Percentiles rank a stretch among this genome's conserved stretches.
Conservation (phyloP, 2,888 invertebrate species). For the Neoascia interrupta region DNA sequence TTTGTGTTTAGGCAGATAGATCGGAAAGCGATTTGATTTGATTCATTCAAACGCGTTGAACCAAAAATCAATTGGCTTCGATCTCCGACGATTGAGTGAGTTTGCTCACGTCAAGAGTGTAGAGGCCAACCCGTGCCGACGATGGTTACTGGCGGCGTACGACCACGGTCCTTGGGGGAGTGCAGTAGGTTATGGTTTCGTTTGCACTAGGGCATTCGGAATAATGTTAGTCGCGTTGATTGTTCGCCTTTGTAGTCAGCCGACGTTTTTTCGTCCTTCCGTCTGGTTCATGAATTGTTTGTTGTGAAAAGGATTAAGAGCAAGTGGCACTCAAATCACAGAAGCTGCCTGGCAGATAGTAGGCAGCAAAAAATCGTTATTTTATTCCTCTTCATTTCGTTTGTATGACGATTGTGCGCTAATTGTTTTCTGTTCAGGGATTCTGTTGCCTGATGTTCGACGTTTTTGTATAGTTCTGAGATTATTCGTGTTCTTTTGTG, state of each 20-base stretch:
- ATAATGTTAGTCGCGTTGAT: conserved; percentile 58
- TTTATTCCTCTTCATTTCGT: conserved; percentile 68
- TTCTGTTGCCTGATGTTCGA: conserved; percentile 6
- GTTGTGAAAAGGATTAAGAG: conserved; percentile 66
- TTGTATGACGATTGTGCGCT: conserved; percentile 68
- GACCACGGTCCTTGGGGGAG: neutral
- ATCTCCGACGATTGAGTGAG: conserved; percentile 69
- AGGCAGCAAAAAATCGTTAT: conserved; percentile 33
- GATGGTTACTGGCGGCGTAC: neutral
- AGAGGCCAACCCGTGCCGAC: no score
- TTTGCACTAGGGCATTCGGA: conserved; percentile 39
- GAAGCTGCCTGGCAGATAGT: no score
- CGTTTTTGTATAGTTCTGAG: conserved; percentile 11
- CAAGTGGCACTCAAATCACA: conserved; percentile 29
- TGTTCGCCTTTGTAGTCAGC: conserved; percentile 61
- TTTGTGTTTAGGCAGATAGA: conserved; percentile 64
- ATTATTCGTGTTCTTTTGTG: neutral
- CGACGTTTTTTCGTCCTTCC: conserved; percentile 45
- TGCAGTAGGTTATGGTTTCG: conserved; percentile 60
- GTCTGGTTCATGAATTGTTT: conserved; percentile 36
- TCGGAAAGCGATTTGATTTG: conserved; percentile 69
- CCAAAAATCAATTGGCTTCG: conserved; percentile 69
- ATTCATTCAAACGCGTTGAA: conserved; percentile 70
- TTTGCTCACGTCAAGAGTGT: conserved; percentile 35
- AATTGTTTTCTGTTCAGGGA: conserved; percentile 66